phyloP scores from a whole-genome alignment of 2,888 invertebrate genomes.

The Synanthedon vespiformis region DNA sequence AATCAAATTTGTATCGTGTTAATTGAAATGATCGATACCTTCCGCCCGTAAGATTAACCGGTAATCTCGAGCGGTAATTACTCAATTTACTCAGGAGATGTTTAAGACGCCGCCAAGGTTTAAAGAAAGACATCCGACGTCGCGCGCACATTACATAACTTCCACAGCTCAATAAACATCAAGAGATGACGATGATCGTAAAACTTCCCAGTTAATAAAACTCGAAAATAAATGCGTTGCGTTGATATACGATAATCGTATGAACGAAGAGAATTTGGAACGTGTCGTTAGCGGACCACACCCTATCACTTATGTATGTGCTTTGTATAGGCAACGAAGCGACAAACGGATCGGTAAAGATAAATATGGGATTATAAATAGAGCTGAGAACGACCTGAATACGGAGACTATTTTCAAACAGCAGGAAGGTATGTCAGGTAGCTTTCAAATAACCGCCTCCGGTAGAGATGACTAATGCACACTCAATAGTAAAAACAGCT shows the following conservation, averaged over 20 bases:
- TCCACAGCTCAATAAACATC: background rate
- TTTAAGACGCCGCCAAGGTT: conserved; percentile 36
- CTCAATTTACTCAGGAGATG: conserved; percentile 34
- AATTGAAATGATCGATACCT: conserved; percentile 35
- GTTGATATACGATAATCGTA: conserved; percentile 4
- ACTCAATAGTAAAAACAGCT: too few species aligned
- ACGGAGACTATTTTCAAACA: conserved; percentile 53
- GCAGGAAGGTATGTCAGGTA: conserved; percentile 45
- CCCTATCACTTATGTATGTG: conserved; percentile 9
- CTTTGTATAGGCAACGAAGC: conserved; percentile 28
- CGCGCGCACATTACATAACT: background rate
- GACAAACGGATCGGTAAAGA: conserved; percentile 45
- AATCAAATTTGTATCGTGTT: background rate
- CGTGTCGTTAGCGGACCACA: conserved; percentile 6
- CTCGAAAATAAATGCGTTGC: conserved; percentile 2
- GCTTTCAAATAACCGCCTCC: conserved; percentile 41
- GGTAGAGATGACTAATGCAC: conserved; percentile 9
- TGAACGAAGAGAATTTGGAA: conserved; percentile 4
- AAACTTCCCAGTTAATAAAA: background rate
- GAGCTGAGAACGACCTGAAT: conserved; percentile 53
- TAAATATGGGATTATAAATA: conserved; percentile 40
- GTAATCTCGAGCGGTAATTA: conserved; percentile 59
- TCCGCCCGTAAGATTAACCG: conserved; percentile 41
- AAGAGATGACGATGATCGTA: background rate
- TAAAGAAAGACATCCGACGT: conserved; percentile 22